Conservation (phyloP, 2,797 vertebrate species). For the Gadopsis bispinosus region DNA sequence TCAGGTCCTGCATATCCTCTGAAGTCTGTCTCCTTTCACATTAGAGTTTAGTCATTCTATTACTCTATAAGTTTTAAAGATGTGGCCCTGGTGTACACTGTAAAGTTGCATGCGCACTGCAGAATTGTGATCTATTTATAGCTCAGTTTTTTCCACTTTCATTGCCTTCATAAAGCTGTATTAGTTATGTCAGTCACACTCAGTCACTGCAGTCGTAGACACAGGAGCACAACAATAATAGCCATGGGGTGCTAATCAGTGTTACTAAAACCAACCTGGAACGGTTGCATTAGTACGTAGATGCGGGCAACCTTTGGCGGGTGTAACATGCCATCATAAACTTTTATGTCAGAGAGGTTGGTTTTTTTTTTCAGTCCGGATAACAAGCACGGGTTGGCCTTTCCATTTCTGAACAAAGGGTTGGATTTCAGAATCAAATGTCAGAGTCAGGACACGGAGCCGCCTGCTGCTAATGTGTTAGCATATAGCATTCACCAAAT, state of each 20-base stretch:
- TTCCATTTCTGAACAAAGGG: slow-evolving; percentile 62
- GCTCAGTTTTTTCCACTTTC: slow-evolving; percentile 62
- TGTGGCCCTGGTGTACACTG: background rate
- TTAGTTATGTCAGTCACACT: slow-evolving; percentile 52
- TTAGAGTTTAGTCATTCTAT: background rate
- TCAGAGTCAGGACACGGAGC: slow-evolving; percentile 70
- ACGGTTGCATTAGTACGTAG: slow-evolving; percentile 33
- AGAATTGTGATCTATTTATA: slow-evolving; percentile 69
- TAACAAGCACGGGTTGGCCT: slow-evolving; percentile 20
- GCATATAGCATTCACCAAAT: slow-evolving; percentile 66
- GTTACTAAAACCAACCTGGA: slow-evolving; percentile 56
- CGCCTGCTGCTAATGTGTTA: slow-evolving; percentile 78
- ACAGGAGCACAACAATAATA: slow-evolving; percentile 57
- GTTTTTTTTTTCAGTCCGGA: background rate
- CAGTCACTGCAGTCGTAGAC: slow-evolving; percentile 41
- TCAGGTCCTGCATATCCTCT: slow-evolving; percentile 2
- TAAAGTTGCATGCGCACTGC: slow-evolving; percentile 29
- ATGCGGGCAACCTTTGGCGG: slow-evolving; percentile 7
- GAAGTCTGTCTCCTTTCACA: background rate
- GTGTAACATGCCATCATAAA: slow-evolving; percentile 29
- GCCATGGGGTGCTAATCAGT: slow-evolving; percentile 54
- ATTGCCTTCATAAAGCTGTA: slow-evolving; percentile 61
- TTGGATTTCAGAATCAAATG: slow-evolving; percentile 70
- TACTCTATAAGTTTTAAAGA: background rate
- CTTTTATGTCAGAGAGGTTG: slow-evolving; percentile 13